These are phyloP conservation scores for Pseudomyrmex gracilis DNA, from an alignment of 1,140 invertebrate species.

Conservation along the genomic window DNA sequence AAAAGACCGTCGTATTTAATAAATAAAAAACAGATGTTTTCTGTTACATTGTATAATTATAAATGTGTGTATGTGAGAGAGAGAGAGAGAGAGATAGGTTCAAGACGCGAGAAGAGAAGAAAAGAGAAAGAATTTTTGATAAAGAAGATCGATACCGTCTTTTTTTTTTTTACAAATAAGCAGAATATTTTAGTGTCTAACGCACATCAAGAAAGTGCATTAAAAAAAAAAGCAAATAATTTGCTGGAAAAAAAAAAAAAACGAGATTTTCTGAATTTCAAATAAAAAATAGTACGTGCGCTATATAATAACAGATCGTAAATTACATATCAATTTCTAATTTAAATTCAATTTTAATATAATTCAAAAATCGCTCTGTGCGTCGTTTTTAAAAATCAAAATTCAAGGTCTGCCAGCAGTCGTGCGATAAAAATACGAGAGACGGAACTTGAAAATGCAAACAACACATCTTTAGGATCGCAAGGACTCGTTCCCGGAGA, in stretches of 20 bases:
- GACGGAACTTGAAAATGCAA: background rate
- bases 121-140: background rate
- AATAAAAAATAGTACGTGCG: no score
- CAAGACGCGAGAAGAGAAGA: no score
- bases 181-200: conserved; percentile 1
- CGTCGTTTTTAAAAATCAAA: no score
- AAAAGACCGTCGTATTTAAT: no score
- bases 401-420: background rate
- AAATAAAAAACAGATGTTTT: no score
- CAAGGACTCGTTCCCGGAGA: conserved; percentile 44
- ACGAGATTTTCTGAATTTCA: conserved; percentile 3
- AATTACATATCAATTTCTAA: conserved; percentile 2
- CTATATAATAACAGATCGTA: background rate
- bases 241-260: conserved; percentile 36
- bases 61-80: no score
- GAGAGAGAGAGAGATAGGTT: no score
- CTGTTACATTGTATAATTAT: no score
- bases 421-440: conserved; percentile 6
- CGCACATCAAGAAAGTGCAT: conserved; percentile 27
- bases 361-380: no score
- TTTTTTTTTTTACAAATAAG: conserved; percentile 21
- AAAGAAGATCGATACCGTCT: background rate
- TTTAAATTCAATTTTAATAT: background rate
- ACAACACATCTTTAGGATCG: conserved; percentile 10
- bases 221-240: conserved; percentile 25